A percentile compares a stretch with the other conserved stretches of the same genome.
Evolutionary conservation across 2,113 vertebrate genomes (phyloP).

Genomic region (Cephalopterus ornatus): DNA sequence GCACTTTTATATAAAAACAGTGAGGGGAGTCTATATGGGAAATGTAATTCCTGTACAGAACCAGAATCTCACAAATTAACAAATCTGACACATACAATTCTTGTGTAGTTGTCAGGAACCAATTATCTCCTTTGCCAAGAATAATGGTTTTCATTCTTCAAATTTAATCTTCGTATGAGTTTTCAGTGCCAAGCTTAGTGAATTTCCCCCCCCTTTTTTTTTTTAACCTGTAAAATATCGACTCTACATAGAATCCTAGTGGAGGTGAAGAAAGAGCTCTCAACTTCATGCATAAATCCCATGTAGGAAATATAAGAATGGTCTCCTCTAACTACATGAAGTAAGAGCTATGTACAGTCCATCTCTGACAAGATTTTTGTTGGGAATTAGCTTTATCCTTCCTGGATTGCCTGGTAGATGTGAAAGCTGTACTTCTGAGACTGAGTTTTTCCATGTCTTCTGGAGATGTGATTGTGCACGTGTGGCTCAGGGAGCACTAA

Average conservation of each 20-base stretch:
- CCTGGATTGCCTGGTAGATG: not conserved
- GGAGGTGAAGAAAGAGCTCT: not conserved
- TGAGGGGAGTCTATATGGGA: not conserved
- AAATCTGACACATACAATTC: not conserved
- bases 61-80: not conserved
- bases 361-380: not conserved
- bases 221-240: not conserved
- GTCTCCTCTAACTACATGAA: not conserved
- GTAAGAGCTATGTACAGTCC: not conserved
- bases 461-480: not conserved
- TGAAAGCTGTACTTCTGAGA: not conserved
- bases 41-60: not conserved
- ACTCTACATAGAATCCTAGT: not conserved
- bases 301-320: not conserved
- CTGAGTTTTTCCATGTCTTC: not conserved
- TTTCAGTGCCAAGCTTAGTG: not conserved
- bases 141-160: not conserved
- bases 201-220: not conserved
- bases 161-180: not conserved
- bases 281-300: not conserved
- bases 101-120: not conserved
- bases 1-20: not conserved
- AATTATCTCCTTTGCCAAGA: not conserved
- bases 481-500: not conserved
- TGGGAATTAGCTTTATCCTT: not conserved